phyloP scores from a whole-genome alignment of 2,888 invertebrate species.

The Tenthredo scrophulariae region DNA sequence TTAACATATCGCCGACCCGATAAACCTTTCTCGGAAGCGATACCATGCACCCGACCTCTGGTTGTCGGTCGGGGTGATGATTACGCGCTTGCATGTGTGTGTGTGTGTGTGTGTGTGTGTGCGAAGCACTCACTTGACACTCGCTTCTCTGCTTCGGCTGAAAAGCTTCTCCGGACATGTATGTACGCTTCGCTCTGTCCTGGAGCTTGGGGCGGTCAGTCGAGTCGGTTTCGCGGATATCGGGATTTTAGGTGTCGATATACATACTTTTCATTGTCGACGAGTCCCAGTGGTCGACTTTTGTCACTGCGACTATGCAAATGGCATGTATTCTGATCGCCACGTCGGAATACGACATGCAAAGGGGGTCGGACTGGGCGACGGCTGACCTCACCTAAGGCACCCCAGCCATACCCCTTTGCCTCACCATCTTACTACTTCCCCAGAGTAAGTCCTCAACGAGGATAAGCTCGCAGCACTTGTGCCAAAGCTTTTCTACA shows the following conservation, averaged over 20 bases:
- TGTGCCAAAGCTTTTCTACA: constrained; percentile 65
- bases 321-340: constrained; percentile 18
- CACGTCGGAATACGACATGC: constrained; percentile 9
- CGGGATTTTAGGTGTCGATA: constrained; percentile 10
- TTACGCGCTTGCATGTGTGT: not conserved
- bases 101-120: not conserved
- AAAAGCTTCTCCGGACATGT: not conserved
- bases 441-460: constrained; percentile 53
- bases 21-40: constrained; percentile 77
- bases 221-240: constrained; percentile 31
- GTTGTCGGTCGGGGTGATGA: constrained; percentile 42
- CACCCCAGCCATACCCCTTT: not conserved
- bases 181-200: not conserved
- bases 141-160: not conserved
- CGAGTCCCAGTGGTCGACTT: not conserved
- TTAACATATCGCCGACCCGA: constrained; percentile 77
- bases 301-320: constrained; percentile 32
- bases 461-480: constrained; percentile 57
- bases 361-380: not conserved
- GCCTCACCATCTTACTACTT: not conserved
- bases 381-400: constrained; percentile 40
- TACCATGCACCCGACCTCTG: constrained; percentile 65
- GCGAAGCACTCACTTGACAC: constrained; percentile 18
- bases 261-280: not conserved
- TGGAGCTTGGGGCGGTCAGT: constrained; percentile 18